Percentiles rank a stretch among this genome's conserved stretches.
phyloP scores from a whole-genome alignment of 2,888 invertebrate genomes.

The Tortrix viridana region DNA sequence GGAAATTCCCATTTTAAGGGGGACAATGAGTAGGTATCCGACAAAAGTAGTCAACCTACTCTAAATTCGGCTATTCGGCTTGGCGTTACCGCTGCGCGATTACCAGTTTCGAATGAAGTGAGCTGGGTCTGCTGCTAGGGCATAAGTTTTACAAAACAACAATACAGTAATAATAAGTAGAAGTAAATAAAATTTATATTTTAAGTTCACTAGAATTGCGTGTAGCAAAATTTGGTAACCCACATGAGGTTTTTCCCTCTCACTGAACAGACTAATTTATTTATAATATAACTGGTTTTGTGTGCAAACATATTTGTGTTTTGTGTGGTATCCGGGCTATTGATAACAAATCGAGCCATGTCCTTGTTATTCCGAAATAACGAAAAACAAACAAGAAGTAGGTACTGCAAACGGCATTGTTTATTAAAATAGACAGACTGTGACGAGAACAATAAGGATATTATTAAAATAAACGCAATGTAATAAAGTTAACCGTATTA shows the following conservation, averaged over 20 bases:
- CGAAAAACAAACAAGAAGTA: not conserved
- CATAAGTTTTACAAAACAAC: no score
- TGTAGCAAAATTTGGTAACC: no score
- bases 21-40: constrained; percentile 6
- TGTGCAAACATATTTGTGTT: constrained; percentile 7
- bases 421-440: not conserved
- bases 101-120: not conserved
- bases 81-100: not conserved
- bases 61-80: constrained; percentile 16
- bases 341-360: constrained; percentile 12
- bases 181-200: no score
- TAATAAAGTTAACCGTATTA: no score
- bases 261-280: not conserved
- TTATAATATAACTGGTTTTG: not conserved
- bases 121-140: not conserved
- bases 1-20: not conserved
- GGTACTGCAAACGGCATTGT: not conserved
- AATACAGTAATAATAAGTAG: no score
- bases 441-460: not conserved
- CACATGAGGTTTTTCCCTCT: no score
- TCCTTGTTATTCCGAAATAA: not conserved
- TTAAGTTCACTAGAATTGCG: no score
- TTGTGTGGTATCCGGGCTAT: not conserved
- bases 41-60: constrained; percentile 18
- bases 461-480: no score